A percentile compares a stretch with the other conserved stretches of the same genome.
These are phyloP conservation scores for Bombus affinis DNA, from an alignment of 1,140 invertebrate species.

Conservation along the genomic window DNA sequence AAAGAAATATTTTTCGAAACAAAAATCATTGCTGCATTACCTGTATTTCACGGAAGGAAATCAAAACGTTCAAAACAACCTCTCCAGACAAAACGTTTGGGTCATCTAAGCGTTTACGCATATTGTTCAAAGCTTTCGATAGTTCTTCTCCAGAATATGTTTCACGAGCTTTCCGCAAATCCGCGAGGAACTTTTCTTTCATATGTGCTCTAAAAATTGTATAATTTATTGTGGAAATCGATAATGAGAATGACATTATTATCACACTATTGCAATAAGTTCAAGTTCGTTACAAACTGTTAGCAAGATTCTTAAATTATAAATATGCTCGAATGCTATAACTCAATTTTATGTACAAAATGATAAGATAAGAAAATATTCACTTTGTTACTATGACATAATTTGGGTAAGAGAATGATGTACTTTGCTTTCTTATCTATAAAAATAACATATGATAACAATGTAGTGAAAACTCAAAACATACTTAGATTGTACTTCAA, in stretches of 20 bases:
- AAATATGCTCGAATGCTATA: neutral
- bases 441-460: slow-evolving; percentile 2
- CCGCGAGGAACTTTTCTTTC: slow-evolving; percentile 98
- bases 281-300: neutral
- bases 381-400: neutral
- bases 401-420: neutral
- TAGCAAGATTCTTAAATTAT: neutral
- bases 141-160: slow-evolving; percentile 93
- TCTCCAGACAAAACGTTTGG: slow-evolving; percentile 97
- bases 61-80: slow-evolving; percentile 95
- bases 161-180: slow-evolving; percentile 96
- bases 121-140: slow-evolving; percentile 92
- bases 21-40: slow-evolving; percentile 72
- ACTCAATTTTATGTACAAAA: slow-evolving; percentile 20
- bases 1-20: neutral
- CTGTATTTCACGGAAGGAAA: slow-evolving; percentile 96
- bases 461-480: slow-evolving; percentile 56
- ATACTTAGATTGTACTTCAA: slow-evolving; percentile 96
- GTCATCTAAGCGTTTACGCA: slow-evolving; percentile 97
- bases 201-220: slow-evolving; percentile 91
- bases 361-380: slow-evolving; percentile 44
- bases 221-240: neutral
- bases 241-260: neutral
- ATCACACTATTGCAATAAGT: neutral
- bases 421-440: slow-evolving; percentile 34